Base-by-base conservation (phyloP, 2,113 vertebrate genomes). In the Siniperca chuatsi region DNA sequence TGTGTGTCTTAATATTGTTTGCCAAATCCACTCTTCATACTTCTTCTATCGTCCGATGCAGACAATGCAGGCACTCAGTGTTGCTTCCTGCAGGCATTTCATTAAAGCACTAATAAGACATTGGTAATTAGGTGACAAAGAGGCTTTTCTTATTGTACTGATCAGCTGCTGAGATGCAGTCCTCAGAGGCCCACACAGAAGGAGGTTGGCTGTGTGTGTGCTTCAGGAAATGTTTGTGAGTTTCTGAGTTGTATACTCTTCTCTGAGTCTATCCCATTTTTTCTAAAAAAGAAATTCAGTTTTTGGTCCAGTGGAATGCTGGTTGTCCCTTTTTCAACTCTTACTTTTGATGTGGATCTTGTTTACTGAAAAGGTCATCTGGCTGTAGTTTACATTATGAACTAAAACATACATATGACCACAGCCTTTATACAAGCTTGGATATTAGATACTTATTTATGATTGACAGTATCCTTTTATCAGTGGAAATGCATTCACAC, bases 91-190 rank as follows among this genome's bases (percentile, higher is more conserved):
- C 94, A 85, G 95, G 95, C 94, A 85, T 94, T 95, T 94, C 92
- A 96, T 96, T 94, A 95, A 93, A 90, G 90, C 91, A 92, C 95
- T 95, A 95, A 95, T 95, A 94, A 95, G 94, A 94, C 93, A 93
- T 90, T 95, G 92, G 92, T 95, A 95, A 96, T 96, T 95, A 94
- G 92, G 90, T 92, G 94, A 94, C 92, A 92, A 92, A 90, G 84
- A 92, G 85, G 84, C 86, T 91, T 90, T 89, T 95, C 93, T 94
- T 92, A 93, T 93, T 93, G 93, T 84, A 89, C 89, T 90, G 95
- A 94, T 95, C 94, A 93, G 94, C 89, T 93, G 92, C 88, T 81
- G 90, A 90, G 92, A 91, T 81, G 46, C 72, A 77, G 85, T 92
- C 92, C 85, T 93, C 58, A 74, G 84, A 92, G 90, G 88, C 84